A percentile compares a stretch with the other conserved stretches of the same genome.
Evolutionary conservation across 2,797 vertebrate genomes (phyloP).

Genomic region (Austrolebias charrua): DNA sequence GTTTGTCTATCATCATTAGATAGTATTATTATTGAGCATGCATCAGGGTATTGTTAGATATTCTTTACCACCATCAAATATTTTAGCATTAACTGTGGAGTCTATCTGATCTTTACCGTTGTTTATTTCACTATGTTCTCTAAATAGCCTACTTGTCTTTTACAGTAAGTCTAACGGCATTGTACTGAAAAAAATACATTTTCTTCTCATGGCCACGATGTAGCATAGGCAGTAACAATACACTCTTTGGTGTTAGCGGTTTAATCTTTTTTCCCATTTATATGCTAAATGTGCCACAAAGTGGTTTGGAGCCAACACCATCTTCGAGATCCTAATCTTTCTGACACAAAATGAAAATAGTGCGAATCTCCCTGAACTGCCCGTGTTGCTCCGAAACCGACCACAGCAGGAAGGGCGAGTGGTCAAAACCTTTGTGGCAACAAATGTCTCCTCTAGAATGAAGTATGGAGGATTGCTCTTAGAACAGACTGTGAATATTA

Average conservation of each 20-base stretch:
- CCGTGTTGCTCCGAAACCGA: conserved; percentile 22
- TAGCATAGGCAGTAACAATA: conserved; percentile 37
- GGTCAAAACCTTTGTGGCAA: conserved; percentile 34
- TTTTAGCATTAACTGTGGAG: neutral
- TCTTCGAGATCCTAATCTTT: conserved; percentile 66
- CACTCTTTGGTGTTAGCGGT: conserved; percentile 55
- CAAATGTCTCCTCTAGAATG: conserved; percentile 7
- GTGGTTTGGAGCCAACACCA: conserved; percentile 51
- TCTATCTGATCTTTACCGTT: neutral
- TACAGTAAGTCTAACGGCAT: conserved; percentile 8
- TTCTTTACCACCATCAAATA: neutral
- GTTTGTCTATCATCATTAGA: no score
- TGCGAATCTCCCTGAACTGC: conserved; percentile 22
- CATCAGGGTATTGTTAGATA: no score
- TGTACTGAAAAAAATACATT: conserved; percentile 30
- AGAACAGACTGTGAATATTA: conserved; percentile 37
- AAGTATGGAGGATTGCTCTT: conserved; percentile 34
- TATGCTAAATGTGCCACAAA: conserved; percentile 68
- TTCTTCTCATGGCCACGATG: conserved; percentile 28
- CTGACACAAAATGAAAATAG: conserved; percentile 59
- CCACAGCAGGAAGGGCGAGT: conserved; percentile 20
- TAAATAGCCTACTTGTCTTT: conserved; percentile 15
- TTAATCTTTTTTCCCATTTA: conserved; percentile 71
- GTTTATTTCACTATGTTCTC: neutral
- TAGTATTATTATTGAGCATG: no score